phyloP scores from a whole-genome alignment of 2,888 invertebrate species.

The Catonia carolina region DNA sequence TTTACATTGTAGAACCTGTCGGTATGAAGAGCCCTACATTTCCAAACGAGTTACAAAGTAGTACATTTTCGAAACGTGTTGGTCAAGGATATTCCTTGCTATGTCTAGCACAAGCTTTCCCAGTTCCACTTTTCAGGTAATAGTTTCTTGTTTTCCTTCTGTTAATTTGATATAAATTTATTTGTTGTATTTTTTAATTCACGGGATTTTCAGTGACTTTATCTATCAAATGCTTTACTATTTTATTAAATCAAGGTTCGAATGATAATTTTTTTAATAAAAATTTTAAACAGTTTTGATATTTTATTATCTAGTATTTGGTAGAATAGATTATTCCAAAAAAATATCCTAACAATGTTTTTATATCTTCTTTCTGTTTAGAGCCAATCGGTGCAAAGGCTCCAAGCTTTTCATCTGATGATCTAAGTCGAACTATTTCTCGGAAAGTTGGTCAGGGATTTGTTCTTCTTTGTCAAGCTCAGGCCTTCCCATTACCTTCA shows the following conservation, averaged over 20 bases:
- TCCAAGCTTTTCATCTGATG: constrained; percentile 59
- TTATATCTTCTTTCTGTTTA: constrained; percentile 39
- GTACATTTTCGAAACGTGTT: constrained; percentile 46
- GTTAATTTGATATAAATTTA: too few relatives aligned
- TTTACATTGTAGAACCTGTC: constrained; percentile 45
- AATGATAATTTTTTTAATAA: too few relatives aligned
- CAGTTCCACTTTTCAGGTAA: constrained; percentile 66
- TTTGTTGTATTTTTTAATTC: too few relatives aligned
- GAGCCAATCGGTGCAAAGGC: constrained; percentile 60
- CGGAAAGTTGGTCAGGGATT: constrained; percentile 35
- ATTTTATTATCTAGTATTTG: too few relatives aligned
- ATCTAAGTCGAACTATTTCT: constrained; percentile 37
- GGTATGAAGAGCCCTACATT: constrained; percentile 54
- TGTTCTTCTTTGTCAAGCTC: constrained; percentile 47
- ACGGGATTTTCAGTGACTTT: too few relatives aligned
- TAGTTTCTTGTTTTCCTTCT: too few relatives aligned
- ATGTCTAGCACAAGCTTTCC: constrained; percentile 71
- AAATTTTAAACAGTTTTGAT: too few relatives aligned
- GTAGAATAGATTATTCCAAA: too few relatives aligned
- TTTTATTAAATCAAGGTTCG: too few relatives aligned
- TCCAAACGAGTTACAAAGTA: constrained; percentile 52
- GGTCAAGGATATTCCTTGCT: constrained; percentile 54
- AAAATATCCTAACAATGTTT: background rate
- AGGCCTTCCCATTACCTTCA: constrained; percentile 51
- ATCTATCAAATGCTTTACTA: too few relatives aligned